These are phyloP conservation scores for Ifrita kowaldi DNA, from an alignment of 2,113 vertebrate genomes.

Conservation along the genomic window DNA sequence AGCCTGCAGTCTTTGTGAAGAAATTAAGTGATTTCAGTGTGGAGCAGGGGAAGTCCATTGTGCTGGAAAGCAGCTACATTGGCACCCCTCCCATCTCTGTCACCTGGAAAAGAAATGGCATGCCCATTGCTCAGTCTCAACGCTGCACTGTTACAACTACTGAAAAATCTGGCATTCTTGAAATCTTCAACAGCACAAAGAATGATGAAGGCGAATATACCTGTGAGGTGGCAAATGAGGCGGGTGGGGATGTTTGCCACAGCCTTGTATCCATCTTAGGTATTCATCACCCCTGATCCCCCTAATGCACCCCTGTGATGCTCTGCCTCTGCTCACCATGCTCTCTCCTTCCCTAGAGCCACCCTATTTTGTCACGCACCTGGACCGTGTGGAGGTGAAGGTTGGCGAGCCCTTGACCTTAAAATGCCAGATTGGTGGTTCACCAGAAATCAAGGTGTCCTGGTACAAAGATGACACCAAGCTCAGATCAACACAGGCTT, in stretches of 20 bases:
- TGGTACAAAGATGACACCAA: constrained; percentile 98
- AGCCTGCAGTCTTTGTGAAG: constrained; percentile 92
- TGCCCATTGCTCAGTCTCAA: constrained; percentile 82
- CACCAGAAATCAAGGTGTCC: constrained; percentile 93
- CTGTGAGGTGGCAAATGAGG: constrained; percentile 91
- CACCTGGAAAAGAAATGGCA: constrained; percentile 88
- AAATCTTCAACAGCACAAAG: constrained; percentile 86
- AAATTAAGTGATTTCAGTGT: constrained; percentile 87
- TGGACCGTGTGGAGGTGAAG: constrained; percentile 89
- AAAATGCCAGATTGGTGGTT: constrained; percentile 89
- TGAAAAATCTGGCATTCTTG: constrained; percentile 91
- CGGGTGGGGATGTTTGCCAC: constrained; percentile 85
- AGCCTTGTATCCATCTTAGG: constrained; percentile 87
- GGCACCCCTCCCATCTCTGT: constrained; percentile 90
- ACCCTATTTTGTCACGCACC: constrained; percentile 85
- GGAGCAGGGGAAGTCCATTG: constrained; percentile 86
- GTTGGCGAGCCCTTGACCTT: constrained; percentile 85
- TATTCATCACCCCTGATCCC: constrained; percentile 51
- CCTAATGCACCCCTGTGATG: background rate
- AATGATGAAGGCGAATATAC: constrained; percentile 85
- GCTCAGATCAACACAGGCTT: constrained; percentile 87
- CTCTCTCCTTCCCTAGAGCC: constrained; percentile 81
- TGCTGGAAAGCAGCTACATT: constrained; percentile 84
- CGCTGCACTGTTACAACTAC: constrained; percentile 89
- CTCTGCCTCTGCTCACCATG: background rate